phyloP scores from a whole-genome alignment of 2,888 invertebrate genomes.

The Sinelater perroti region DNA sequence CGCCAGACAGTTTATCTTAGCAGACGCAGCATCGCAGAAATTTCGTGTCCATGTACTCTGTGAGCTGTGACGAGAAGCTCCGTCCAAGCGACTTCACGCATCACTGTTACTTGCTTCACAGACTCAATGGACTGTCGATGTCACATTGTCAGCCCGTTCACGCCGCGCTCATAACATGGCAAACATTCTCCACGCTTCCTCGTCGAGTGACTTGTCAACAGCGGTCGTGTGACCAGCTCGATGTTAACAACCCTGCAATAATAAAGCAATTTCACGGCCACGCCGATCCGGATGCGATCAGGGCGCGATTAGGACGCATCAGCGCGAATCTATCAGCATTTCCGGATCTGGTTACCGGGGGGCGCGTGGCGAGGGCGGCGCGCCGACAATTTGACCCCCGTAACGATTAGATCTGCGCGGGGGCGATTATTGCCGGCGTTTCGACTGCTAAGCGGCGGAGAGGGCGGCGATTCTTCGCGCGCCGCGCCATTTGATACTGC shows the following conservation, averaged over 20 bases:
- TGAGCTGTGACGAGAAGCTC: no score
- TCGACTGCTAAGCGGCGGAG: no score
- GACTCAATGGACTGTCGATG: no score
- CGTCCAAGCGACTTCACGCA: no score
- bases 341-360: constrained; percentile 44
- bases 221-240: constrained; percentile 33
- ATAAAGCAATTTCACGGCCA: constrained; percentile 42
- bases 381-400: constrained; percentile 41
- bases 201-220: constrained; percentile 33
- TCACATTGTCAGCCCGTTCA: no score
- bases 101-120: no score
- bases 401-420: constrained; percentile 35
- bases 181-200: constrained; percentile 15
- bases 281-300: constrained; percentile 37
- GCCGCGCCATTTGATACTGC: constrained; percentile 17
- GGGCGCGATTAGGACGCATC: constrained; percentile 41
- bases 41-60: no score
- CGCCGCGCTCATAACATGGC: no score
- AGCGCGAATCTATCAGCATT: constrained; percentile 40
- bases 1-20: no score
- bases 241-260: constrained; percentile 36
- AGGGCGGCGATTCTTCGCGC: constrained; percentile 30
- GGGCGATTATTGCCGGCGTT: constrained; percentile 26
- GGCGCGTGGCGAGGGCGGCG: constrained; percentile 40
- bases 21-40: no score